Evolutionary conservation across 2,888 invertebrate species (phyloP).

Genomic region (Minunthozetes semirufus): DNA sequence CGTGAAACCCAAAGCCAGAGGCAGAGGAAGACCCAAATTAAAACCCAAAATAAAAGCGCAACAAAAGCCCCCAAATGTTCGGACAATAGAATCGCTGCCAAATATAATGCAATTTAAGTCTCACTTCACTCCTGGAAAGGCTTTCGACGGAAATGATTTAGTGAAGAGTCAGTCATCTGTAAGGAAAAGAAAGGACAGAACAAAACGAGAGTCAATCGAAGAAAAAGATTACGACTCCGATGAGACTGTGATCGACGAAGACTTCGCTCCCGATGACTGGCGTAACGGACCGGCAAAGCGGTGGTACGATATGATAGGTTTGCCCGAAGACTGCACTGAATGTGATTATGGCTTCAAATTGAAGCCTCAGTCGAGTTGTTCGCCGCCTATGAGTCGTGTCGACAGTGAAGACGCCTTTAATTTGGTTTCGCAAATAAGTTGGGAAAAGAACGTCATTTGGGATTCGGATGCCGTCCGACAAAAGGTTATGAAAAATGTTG

Average conservation of each 20-base stretch:
- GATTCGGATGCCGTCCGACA: not conserved
- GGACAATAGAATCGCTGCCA: too few species aligned
- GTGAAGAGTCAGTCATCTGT: not conserved
- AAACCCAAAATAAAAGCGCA: too few species aligned
- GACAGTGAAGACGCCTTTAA: constrained; percentile 17
- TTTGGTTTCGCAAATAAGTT: constrained; percentile 12
- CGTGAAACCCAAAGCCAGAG: not conserved
- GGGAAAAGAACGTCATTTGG: constrained; percentile 23
- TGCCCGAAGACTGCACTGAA: not conserved
- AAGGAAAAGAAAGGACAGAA: not conserved
- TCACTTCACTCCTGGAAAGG: not conserved
- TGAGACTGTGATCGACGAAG: not conserved
- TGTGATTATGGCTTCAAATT: constrained; percentile 13
- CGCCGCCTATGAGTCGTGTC: not conserved
- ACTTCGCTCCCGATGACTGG: not conserved
- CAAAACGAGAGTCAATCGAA: not conserved
- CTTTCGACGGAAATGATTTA: not conserved
- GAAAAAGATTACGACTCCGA: not conserved
- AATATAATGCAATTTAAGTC: not conserved
- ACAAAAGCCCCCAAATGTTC: too few species aligned
- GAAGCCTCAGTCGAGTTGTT: not conserved
- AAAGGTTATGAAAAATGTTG: not conserved
- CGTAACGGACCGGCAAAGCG: not conserved
- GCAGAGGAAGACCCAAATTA: not conserved
- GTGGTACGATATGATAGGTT: constrained; percentile 10